phyloP scores from a whole-genome alignment of 2,797 vertebrate genomes.

The Hozukius guyotensis region DNA sequence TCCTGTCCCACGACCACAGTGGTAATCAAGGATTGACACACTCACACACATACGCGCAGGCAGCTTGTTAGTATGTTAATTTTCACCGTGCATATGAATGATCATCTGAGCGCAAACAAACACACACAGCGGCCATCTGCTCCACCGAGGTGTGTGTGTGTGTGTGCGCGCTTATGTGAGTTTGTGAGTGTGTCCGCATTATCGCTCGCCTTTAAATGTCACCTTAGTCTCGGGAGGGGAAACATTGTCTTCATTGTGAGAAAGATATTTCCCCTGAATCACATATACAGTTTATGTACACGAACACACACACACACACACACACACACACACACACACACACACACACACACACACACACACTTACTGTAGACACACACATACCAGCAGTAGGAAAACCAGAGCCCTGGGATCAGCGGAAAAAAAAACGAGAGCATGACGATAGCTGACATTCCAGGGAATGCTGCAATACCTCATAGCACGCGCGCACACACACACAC shows the following conservation, averaged over 20 bases:
- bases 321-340: not conserved
- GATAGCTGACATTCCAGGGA: constrained; percentile 71
- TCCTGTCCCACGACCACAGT: constrained; percentile 47
- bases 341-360: too few relatives aligned
- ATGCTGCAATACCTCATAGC: constrained; percentile 62
- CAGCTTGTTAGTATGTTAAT: constrained; percentile 78
- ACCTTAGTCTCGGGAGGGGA: constrained; percentile 18
- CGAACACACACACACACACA: not conserved
- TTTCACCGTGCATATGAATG: constrained; percentile 69
- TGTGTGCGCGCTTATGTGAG: not conserved
- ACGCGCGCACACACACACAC: constrained; percentile 14
- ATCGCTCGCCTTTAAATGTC: constrained; percentile 34
- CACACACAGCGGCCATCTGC: constrained; percentile 80
- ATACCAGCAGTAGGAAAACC: constrained; percentile 56
- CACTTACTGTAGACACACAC: constrained; percentile 10
- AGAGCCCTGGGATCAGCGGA: constrained; percentile 66
- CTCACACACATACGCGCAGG: constrained; percentile 59
- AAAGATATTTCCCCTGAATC: constrained; percentile 20
- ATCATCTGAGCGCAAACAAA: constrained; percentile 77
- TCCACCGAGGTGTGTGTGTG: constrained; percentile 59
- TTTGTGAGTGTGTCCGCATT: constrained; percentile 45
- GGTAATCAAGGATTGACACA: constrained; percentile 61
- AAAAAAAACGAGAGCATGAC: constrained; percentile 61
- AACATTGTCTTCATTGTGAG: not conserved
- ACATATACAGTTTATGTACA: constrained; percentile 15